phyloP scores from a whole-genome alignment of 2,797 vertebrate genomes.

The Cryptoprocta ferox region DNA sequence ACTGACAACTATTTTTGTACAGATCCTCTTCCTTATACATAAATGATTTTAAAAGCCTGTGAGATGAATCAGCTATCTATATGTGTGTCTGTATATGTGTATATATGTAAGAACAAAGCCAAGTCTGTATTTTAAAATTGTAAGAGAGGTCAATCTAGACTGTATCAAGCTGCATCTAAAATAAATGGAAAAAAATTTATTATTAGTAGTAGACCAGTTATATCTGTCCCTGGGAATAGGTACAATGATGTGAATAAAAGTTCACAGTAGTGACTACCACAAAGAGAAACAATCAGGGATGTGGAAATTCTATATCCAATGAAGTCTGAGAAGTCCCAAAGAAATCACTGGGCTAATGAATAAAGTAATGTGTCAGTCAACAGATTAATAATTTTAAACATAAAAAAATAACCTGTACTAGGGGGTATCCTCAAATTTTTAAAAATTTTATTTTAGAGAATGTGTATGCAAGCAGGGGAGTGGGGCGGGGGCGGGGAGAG shows the following conservation, averaged over 20 bases:
- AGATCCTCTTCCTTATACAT: not conserved
- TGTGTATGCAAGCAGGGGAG: too few relatives aligned
- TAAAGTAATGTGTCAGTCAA: not conserved
- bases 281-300: not conserved
- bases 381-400: slow-evolving; percentile 22
- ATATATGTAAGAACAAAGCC: not conserved
- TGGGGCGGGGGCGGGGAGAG: too few relatives aligned
- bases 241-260: not conserved
- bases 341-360: not conserved
- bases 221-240: not conserved
- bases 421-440: not conserved
- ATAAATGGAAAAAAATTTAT: not conserved
- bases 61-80: not conserved
- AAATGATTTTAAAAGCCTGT: slow-evolving; percentile 13
- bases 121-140: not conserved
- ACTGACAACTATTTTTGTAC: not conserved
- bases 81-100: not conserved
- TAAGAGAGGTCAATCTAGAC: not conserved
- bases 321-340: not conserved
- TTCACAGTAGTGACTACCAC: not conserved
- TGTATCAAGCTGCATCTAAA: not conserved
- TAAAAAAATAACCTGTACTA: not conserved
- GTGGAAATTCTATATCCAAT: not conserved
- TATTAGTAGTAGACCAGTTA: not conserved
- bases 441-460: too few relatives aligned